A percentile compares a stretch with the other conserved stretches of the same genome.
These are phyloP conservation scores for Diploscapter pachys DNA, from an alignment of 1,140 invertebrate genomes.

Conservation along the genomic window DNA sequence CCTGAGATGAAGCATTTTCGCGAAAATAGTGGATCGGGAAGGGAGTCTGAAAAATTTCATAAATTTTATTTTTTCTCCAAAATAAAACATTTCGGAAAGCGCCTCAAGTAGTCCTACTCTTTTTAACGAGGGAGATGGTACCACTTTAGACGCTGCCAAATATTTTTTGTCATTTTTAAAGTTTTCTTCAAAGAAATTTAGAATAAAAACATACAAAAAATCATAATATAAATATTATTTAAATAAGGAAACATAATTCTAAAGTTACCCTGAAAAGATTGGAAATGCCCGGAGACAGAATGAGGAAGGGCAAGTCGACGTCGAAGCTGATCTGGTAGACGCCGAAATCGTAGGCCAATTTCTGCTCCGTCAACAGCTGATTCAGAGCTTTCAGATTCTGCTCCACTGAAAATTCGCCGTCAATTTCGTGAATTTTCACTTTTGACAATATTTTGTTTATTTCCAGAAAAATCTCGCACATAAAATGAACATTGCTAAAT, in stretches of 20 bases:
- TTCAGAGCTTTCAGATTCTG: constrained; percentile 5
- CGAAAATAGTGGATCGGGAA: background rate
- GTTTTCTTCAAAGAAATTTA: too few relatives aligned
- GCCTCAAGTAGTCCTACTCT: too few relatives aligned
- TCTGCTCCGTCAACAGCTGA: constrained; percentile 10
- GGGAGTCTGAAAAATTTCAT: background rate
- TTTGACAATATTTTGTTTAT: too few relatives aligned
- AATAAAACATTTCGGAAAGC: too few relatives aligned
- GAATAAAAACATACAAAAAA: too few relatives aligned
- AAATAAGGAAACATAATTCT: background rate
- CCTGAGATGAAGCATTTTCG: background rate
- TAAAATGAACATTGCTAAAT: too few relatives aligned
- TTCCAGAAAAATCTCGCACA: too few relatives aligned
- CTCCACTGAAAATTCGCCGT: background rate
- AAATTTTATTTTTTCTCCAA: too few relatives aligned
- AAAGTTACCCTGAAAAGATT: background rate
- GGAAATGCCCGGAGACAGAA: constrained; percentile 6
- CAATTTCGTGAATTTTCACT: too few relatives aligned
- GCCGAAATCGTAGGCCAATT: constrained; percentile 7
- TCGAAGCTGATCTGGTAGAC: constrained; percentile 15
- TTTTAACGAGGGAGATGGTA: too few relatives aligned
- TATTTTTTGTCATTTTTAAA: too few relatives aligned
- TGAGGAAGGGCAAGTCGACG: constrained; percentile 7
- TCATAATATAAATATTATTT: background rate
- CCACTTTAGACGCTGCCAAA: too few relatives aligned